Conservation (phyloP, 1,140 invertebrate species). For the Acyrthosiphon pisum region DNA sequence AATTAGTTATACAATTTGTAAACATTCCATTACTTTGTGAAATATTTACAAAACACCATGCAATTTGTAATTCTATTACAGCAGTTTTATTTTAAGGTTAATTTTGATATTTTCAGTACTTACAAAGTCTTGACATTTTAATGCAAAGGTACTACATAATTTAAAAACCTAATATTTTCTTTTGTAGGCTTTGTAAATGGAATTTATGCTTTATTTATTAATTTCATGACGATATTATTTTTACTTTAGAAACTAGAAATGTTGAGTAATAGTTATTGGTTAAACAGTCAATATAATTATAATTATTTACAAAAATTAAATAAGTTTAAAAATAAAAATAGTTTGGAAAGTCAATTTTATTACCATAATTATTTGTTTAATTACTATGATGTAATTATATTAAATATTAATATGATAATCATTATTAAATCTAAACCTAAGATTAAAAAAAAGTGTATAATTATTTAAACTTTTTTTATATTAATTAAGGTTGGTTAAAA, state of each 20-base stretch:
- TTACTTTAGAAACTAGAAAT: not conserved
- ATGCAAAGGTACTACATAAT: not conserved
- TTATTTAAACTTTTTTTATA: conserved; percentile 13
- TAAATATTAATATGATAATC: not conserved
- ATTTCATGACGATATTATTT: not conserved
- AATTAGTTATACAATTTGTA: conserved; percentile 14
- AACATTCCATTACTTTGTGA: not conserved
- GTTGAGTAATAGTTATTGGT: not conserved
- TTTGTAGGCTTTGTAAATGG: not conserved
- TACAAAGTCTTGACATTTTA: not conserved
- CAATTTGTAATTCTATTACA: not conserved
- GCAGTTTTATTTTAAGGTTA: not conserved
- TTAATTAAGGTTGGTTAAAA: not conserved
- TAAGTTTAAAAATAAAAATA: not conserved
- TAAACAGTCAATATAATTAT: not conserved
- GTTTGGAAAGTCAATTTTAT: not conserved
- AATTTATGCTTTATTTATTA: not conserved
- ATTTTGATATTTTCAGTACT: not conserved
- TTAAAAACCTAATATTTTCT: not conserved
- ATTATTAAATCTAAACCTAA: not conserved
- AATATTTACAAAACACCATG: not conserved
- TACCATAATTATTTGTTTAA: not conserved
- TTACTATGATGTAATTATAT: not conserved
- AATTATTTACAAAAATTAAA: not conserved
- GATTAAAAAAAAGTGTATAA: not conserved